phyloP scores from a whole-genome alignment of 2,888 invertebrate genomes.

The Dichetophora obliterata region DNA sequence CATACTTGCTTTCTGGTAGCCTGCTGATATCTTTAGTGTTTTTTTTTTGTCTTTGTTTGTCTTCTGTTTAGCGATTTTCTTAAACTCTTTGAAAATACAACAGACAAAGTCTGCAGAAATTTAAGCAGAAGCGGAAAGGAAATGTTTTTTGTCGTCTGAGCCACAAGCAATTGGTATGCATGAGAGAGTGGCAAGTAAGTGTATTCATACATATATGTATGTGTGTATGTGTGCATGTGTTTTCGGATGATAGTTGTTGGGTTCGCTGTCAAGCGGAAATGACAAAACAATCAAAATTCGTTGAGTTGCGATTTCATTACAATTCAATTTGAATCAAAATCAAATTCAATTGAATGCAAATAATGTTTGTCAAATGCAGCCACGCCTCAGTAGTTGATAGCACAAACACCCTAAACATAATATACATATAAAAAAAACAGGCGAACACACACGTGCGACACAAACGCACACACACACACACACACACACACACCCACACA shows the following conservation, averaged over 20 bases:
- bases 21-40: background rate
- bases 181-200: background rate
- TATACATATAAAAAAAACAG: background rate
- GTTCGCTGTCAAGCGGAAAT: slow-evolving; percentile 10
- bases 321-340: slow-evolving; percentile 19
- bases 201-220: background rate
- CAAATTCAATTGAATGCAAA: slow-evolving; percentile 10
- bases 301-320: slow-evolving; percentile 14
- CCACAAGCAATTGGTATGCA: background rate
- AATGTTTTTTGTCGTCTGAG: background rate
- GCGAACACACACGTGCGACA: too few species aligned
- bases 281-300: slow-evolving; percentile 26
- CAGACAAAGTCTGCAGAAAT: background rate
- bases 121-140: slow-evolving; percentile 1
- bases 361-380: slow-evolving; percentile 14
- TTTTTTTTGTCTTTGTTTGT: slow-evolving; percentile 14
- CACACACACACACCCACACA: background rate
- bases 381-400: slow-evolving; percentile 19
- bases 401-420: background rate
- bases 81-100: slow-evolving; percentile 2
- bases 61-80: background rate
- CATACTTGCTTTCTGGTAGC: background rate
- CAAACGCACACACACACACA: background rate
- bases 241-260: background rate
- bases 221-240: background rate